Conservation (phyloP, 1,140 invertebrate species). For the Zaprionus taronus region DNA sequence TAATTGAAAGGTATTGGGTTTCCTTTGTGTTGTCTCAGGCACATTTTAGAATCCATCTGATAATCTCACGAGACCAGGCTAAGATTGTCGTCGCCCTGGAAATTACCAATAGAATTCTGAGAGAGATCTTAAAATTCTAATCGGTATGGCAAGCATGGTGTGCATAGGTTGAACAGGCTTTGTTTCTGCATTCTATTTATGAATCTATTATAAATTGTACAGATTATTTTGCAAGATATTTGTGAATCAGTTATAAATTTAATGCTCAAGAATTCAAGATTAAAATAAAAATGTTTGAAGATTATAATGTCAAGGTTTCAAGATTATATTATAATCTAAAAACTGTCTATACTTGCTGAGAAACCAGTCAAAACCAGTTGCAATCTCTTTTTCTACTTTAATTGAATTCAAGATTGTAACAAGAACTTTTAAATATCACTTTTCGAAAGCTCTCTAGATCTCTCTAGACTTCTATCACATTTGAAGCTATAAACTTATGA, state of each 20-base stretch:
- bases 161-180: too few relatives aligned
- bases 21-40: slow-evolving; percentile 14
- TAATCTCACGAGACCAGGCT: neutral
- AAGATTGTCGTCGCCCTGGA: neutral
- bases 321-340: neutral
- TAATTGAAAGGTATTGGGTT: slow-evolving; percentile 12
- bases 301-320: neutral
- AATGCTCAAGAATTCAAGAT: neutral
- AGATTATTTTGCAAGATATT: neutral
- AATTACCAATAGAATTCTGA: neutral
- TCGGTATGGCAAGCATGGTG: neutral
- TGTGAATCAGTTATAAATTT: neutral
- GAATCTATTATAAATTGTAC: neutral
- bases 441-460: too few relatives aligned
- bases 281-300: neutral
- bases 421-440: too few relatives aligned
- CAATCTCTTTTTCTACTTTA: too few relatives aligned
- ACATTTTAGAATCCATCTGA: neutral
- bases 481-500: too few relatives aligned
- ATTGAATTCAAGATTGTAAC: too few relatives aligned
- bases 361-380: too few relatives aligned
- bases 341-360: too few relatives aligned
- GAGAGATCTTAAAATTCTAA: neutral
- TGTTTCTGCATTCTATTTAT: neutral
- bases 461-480: too few relatives aligned